Base-by-base conservation (phyloP, 2,797 vertebrate genomes). In the Sebastes steindachneri region DNA sequence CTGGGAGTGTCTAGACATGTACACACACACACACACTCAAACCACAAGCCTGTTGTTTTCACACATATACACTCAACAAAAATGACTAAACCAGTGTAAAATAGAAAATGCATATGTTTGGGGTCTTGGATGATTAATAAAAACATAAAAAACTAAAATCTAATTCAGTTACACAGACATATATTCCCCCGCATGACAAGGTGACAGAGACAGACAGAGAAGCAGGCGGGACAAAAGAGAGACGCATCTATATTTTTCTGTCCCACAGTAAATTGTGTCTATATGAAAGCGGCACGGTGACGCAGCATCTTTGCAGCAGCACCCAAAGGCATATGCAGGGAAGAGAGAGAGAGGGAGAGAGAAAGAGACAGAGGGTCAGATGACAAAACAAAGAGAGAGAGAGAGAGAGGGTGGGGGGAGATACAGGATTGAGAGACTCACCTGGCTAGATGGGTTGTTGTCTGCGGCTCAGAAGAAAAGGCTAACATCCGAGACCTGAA, bases 251-350 rank as follows among this genome's bases (percentile, higher is more conserved):
- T 54, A 41, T 37, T 53, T 71, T 33, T 33, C 25, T 37, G 53
- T 72, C 19, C 71, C 19, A 54, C 25, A 29, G 31, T 62, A 25
- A 88, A 75, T 26, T 23, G 73, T 60, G 54, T 69, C 82, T 72
- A 75, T 75, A 82, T 79, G 73, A 79, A 89, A 77, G 12, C 4
- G 3, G 77, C 84, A 92, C 68, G 77, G 90, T 95, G 94, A 95
- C 91, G 88, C 93, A 94, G 94, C 93, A 92, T 88, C 84, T 92
- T 91, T 94, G 79, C 88, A 91, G 91, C 80, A 86, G 79, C 70
- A 85, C 65, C 80, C 68, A 84, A 82, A 84, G 75, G 45, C 88
- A 86, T 79, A 79, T 82, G 86, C 83, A 80, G 77, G 45, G 35
- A 58, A 57, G 77, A 54, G 53, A 45, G 68, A 45, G 41, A 59